These are phyloP conservation scores for Ypsolopha sequella DNA, from an alignment of 2,888 invertebrate genomes.

Conservation along the genomic window DNA sequence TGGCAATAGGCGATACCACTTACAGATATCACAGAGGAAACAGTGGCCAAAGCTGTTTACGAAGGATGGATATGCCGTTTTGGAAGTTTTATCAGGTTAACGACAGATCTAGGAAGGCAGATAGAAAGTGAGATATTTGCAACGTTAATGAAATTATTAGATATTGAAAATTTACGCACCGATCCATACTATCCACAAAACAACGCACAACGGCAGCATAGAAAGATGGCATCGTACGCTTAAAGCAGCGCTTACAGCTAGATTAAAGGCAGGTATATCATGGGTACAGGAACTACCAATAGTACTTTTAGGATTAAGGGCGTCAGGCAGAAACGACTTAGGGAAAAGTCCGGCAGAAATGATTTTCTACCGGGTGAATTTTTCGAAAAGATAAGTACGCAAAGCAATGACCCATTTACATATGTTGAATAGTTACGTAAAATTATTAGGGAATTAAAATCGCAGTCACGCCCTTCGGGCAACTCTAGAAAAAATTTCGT, in stretches of 20 bases:
- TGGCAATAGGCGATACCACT: conserved; percentile 16
- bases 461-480: too few species aligned
- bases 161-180: conserved; percentile 7
- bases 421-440: not conserved
- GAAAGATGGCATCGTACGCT: conserved; percentile 12
- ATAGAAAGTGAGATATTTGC: conserved; percentile 24
- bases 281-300: conserved; percentile 22
- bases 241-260: conserved; percentile 8
- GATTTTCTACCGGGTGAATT: conserved; percentile 4
- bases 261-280: not conserved
- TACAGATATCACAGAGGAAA: conserved; percentile 14
- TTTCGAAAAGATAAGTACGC: not conserved
- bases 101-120: conserved; percentile 28
- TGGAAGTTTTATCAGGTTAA: too few species aligned
- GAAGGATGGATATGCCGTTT: conserved; percentile 7
- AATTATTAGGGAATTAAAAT: not conserved
- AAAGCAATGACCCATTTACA: too few species aligned
- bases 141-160: conserved; percentile 13
- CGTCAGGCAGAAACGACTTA: not conserved
- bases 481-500: not conserved
- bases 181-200: conserved; percentile 13
- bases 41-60: conserved; percentile 10
- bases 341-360: conserved; percentile 2
- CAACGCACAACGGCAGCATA: conserved; percentile 12
- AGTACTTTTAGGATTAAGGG: conserved; percentile 15